Percentiles rank a stretch among this genome's conserved stretches.
Evolutionary conservation across 2,113 vertebrate genomes (phyloP).

Genomic region (Hypanus sabinus): DNA sequence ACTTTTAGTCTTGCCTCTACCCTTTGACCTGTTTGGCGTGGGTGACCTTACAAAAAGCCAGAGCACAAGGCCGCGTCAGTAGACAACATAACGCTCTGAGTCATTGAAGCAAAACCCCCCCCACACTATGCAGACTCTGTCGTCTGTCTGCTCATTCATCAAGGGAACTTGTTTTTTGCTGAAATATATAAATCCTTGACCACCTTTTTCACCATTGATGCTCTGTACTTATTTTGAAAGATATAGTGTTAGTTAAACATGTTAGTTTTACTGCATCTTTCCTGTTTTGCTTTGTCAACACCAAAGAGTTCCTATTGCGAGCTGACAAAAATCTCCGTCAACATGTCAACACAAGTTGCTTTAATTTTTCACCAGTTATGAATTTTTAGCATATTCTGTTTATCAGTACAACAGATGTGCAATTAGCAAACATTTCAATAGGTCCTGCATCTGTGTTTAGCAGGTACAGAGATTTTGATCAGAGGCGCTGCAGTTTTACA

Average conservation of each 20-base stretch:
- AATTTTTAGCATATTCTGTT: not conserved
- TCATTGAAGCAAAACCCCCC: too few relatives aligned
- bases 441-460: not conserved
- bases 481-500: not conserved
- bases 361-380: not conserved
- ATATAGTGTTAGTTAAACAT: not conserved
- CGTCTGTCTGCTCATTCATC: not conserved
- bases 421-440: not conserved
- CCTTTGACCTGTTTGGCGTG: too few relatives aligned
- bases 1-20: too few relatives aligned
- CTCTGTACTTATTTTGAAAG: not conserved
- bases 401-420: not conserved
- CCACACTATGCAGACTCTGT: not conserved
- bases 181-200: not conserved
- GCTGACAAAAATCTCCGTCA: not conserved
- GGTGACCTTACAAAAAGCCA: too few relatives aligned
- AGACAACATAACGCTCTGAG: too few relatives aligned
- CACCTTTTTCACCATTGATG: not conserved
- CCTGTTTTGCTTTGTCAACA: not conserved
- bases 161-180: not conserved
- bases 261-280: not conserved
- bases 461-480: too few relatives aligned
- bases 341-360: not conserved
- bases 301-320: not conserved
- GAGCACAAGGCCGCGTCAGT: too few relatives aligned